Evolutionary conservation across 2,888 invertebrate genomes (phyloP).

Genomic region (Deilephila porcellus): DNA sequence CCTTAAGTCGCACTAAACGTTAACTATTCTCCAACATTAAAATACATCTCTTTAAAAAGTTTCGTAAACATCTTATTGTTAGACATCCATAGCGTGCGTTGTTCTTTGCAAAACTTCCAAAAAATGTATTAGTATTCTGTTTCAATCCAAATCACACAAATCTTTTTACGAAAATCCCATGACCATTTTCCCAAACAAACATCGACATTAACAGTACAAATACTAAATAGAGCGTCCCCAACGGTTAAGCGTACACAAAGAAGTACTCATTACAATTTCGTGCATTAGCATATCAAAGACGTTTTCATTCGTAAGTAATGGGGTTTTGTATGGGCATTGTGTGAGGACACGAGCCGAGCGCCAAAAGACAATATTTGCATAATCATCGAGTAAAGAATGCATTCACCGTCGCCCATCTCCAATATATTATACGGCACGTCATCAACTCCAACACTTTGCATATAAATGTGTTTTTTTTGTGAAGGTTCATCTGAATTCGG

Average conservation of each 20-base stretch:
- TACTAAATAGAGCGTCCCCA: slow-evolving; percentile 10
- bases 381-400: slow-evolving; percentile 64
- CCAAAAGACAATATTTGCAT: slow-evolving; percentile 73
- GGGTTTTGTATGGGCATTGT: slow-evolving; percentile 52
- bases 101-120: no score
- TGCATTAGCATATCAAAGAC: slow-evolving; percentile 63
- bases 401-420: slow-evolving; percentile 51
- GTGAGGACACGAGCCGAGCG: slow-evolving; percentile 49
- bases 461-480: not conserved
- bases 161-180: not conserved
- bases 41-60: no score
- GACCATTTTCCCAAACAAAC: not conserved
- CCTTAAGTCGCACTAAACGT: no score
- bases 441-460: slow-evolving; percentile 30
- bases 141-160: not conserved
- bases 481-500: slow-evolving; percentile 1
- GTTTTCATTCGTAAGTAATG: slow-evolving; percentile 55
- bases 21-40: no score
- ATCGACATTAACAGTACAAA: no score
- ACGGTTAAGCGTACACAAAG: slow-evolving; percentile 27
- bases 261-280: slow-evolving; percentile 41
- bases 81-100: no score
- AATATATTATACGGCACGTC: slow-evolving; percentile 50
- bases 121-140: not conserved
- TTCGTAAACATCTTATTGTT: no score